These are phyloP conservation scores for Cyprinodon diabolis DNA, from an alignment of 2,797 vertebrate species.

Conservation along the genomic window DNA sequence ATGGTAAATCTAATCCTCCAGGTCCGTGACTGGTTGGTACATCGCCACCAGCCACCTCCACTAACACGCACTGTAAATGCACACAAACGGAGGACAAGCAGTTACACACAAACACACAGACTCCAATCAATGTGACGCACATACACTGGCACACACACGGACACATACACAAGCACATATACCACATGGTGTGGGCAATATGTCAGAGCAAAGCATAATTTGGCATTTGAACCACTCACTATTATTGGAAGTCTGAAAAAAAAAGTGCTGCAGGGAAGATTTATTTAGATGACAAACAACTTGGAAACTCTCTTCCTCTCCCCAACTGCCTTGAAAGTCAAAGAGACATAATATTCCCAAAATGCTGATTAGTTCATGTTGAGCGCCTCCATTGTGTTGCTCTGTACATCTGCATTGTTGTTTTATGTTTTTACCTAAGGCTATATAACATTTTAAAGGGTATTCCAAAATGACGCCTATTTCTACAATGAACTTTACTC, in stretches of 20 bases:
- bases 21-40: constrained; percentile 81
- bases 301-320: constrained; percentile 72
- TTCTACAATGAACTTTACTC: constrained; percentile 54
- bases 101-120: constrained; percentile 20
- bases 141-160: constrained; percentile 24
- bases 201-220: constrained; percentile 82
- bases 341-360: constrained; percentile 76
- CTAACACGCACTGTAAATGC: constrained; percentile 72
- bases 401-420: constrained; percentile 67
- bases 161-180: constrained; percentile 51
- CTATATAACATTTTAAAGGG: constrained; percentile 67
- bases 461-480: constrained; percentile 64
- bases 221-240: constrained; percentile 84
- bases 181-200: constrained; percentile 85
- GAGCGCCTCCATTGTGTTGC: constrained; percentile 70
- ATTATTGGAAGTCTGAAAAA: constrained; percentile 77
- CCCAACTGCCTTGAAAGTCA: constrained; percentile 73
- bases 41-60: constrained; percentile 78
- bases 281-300: constrained; percentile 76
- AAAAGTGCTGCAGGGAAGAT: constrained; percentile 76
- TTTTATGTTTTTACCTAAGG: constrained; percentile 71
- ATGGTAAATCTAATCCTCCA: constrained; percentile 83
- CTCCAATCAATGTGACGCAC: constrained; percentile 43
- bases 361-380: constrained; percentile 79
- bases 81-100: constrained; percentile 66